These are phyloP conservation scores for Nineta flava DNA, from an alignment of 2,888 invertebrate genomes.

Conservation along the genomic window DNA sequence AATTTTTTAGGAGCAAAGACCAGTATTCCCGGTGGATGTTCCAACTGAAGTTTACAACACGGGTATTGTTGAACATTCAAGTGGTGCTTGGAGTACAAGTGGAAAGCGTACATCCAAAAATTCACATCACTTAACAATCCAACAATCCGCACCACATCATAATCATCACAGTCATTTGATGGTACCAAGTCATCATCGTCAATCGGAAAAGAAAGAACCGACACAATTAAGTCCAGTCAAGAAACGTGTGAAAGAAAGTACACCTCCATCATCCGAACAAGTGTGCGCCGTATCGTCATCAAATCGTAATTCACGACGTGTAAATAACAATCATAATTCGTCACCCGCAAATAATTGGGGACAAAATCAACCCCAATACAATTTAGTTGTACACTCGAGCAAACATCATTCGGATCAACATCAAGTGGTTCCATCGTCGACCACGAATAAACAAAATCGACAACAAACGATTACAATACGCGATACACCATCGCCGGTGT, in stretches of 20 bases:
- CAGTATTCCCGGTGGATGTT: constrained; percentile 41
- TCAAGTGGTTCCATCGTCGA: constrained; percentile 25
- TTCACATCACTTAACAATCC: constrained; percentile 37
- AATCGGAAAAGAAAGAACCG: constrained; percentile 64
- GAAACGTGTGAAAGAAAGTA: constrained; percentile 91
- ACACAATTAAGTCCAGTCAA: constrained; percentile 91
- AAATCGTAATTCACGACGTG: constrained; percentile 13
- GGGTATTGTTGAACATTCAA: constrained; percentile 34
- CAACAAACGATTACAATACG: constrained; percentile 88
- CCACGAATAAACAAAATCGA: constrained; percentile 25
- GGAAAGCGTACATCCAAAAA: constrained; percentile 36
- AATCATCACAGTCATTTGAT: constrained; percentile 25
- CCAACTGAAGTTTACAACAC: constrained; percentile 39
- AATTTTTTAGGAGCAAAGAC: constrained; percentile 36
- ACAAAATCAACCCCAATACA: constrained; percentile 8
- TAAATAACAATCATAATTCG: constrained; percentile 23
- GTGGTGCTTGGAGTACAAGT: constrained; percentile 25
- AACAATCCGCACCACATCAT: constrained; percentile 36
- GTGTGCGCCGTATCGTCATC: constrained; percentile 10
- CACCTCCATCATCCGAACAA: constrained; percentile 52
- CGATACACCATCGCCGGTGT: constrained; percentile 78
- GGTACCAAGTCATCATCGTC: constrained; percentile 26
- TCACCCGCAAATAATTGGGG: constrained; percentile 16
- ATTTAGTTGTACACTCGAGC: constrained; percentile 1
- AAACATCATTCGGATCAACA: constrained; percentile 2